Conservation (phyloP, 2,113 vertebrate species). For the Phasianus colchicus region DNA sequence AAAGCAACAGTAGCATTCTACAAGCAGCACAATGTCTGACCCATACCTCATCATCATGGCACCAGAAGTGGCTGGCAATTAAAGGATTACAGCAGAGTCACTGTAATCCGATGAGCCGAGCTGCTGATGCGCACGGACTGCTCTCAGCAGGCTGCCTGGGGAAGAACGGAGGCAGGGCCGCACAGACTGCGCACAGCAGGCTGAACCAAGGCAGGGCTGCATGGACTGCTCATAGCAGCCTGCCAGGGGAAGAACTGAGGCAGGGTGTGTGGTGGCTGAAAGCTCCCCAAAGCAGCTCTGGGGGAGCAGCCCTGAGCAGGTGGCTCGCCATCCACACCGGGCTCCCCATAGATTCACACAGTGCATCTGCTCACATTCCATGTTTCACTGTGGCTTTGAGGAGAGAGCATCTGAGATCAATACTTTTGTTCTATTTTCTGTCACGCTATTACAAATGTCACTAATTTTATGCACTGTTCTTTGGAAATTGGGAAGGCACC, state of each 20-base stretch:
- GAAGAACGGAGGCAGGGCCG: not conserved
- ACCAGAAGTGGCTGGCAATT: slow-evolving; percentile 64
- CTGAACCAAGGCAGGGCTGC: too few species aligned
- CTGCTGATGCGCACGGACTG: not conserved
- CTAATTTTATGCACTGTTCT: not conserved
- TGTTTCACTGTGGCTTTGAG: not conserved
- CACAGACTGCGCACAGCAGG: too few species aligned
- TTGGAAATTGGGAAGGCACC: not conserved
- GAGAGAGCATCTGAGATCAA: not conserved
- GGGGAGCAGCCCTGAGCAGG: not conserved
- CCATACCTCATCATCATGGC: not conserved
- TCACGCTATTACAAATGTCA: not conserved
- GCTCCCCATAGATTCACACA: not conserved
- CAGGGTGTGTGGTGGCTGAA: not conserved
- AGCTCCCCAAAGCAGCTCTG: not conserved
- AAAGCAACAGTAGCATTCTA: not conserved
- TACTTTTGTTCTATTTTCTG: not conserved
- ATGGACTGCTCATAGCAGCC: too few species aligned
- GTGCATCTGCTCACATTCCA: not conserved
- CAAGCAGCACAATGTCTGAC: not conserved
- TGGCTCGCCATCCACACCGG: not conserved
- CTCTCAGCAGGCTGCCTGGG: rapidly evolving
- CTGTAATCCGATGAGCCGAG: slow-evolving; percentile 43
- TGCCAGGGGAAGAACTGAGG: not conserved
- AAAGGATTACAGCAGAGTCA: slow-evolving; percentile 39